Base-by-base conservation (phyloP, 1,140 invertebrate species). In the Portunus trituberculatus region DNA sequence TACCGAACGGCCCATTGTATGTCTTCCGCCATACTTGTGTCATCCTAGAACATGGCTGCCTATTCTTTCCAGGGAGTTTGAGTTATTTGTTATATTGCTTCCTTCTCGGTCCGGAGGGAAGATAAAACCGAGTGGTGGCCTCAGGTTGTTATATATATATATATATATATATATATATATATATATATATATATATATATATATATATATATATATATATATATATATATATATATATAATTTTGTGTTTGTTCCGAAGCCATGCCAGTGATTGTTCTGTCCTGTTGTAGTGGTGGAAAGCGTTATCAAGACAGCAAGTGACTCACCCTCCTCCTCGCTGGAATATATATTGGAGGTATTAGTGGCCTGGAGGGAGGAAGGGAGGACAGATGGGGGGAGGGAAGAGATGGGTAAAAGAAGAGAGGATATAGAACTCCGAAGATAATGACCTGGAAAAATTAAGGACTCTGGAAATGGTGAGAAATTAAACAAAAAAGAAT, bases 271-370 rank as follows among this genome's bases (percentile, higher is more conserved):
- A 7, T 76, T 25, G n/a, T 25, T 1, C 20, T 76, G 67, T 76
- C 67, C 67, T 8, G 67, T 76, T 7, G 20, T 76, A n/a, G 12
- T 76, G 67, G n/a, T 2, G 25, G 67, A 59, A 20, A 76, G 67
- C n/a, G 67, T 76, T 76, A 76, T 76, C 67, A 20, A 76, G 67
- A 76, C 67, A 76, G 67, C 67, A 1, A 76, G 67, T 76, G 67
- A 76, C 67, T 76, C 67, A 76, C 67, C 67, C 67, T 76, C 67
- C 67, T 76, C 67, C 67, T 25, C 67, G 67, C 67, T 76, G 67
- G 67, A 76, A 76, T 76, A 76, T 76, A 76, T 76, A 76, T 76
- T 76, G 67, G 28, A 89, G 28, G 87, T 88, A 45, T 88, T 46
- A 46, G 87, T n/a, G n/a, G 0, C 25, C 39, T n/a, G 28, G 28